Percentiles rank a stretch among this genome's conserved stretches.
Conservation (phyloP, 2,888 invertebrate genomes). For the Sylvicola cinctus region DNA sequence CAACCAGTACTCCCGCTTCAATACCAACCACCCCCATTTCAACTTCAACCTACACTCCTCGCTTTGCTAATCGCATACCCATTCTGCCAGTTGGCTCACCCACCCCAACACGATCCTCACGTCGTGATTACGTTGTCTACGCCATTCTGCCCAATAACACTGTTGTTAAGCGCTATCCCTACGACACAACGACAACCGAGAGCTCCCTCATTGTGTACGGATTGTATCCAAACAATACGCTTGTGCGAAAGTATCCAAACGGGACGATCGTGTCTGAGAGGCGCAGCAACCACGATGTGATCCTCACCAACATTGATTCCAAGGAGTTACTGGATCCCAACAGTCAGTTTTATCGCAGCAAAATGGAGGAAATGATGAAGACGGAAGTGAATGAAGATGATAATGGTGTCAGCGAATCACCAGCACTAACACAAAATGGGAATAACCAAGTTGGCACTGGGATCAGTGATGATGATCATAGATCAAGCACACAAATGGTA, state of each 20-base stretch:
- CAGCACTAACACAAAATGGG: too few relatives aligned
- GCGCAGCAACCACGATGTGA: slow-evolving; percentile 29
- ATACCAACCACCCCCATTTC: slow-evolving; percentile 7
- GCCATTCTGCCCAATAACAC: slow-evolving; percentile 62
- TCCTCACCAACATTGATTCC: slow-evolving; percentile 34
- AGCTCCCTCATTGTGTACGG: slow-evolving; percentile 42
- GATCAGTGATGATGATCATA: too few relatives aligned
- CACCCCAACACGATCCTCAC: slow-evolving; percentile 20
- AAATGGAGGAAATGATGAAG: too few relatives aligned
- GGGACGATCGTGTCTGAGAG: slow-evolving; percentile 55
- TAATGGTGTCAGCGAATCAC: too few relatives aligned
- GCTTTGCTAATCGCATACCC: slow-evolving; percentile 10
- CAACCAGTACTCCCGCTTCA: neutral
- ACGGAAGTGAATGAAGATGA: too few relatives aligned
- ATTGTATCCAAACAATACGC: slow-evolving; percentile 56
- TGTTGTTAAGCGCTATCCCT: slow-evolving; percentile 56
- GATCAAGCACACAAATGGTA: too few relatives aligned
- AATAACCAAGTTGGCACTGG: too few relatives aligned
- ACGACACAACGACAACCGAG: slow-evolving; percentile 31
- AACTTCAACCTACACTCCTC: slow-evolving; percentile 7
- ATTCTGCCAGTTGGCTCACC: slow-evolving; percentile 9
- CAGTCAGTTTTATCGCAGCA: slow-evolving; percentile 10
- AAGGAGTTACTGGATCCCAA: slow-evolving; percentile 36
- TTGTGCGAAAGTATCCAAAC: slow-evolving; percentile 61
- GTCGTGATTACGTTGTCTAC: slow-evolving; percentile 51